A percentile compares a stretch with the other conserved stretches of the same genome.
Evolutionary conservation across 2,797 vertebrate genomes (phyloP).

Genomic region (Phoeniculus purpureus): DNA sequence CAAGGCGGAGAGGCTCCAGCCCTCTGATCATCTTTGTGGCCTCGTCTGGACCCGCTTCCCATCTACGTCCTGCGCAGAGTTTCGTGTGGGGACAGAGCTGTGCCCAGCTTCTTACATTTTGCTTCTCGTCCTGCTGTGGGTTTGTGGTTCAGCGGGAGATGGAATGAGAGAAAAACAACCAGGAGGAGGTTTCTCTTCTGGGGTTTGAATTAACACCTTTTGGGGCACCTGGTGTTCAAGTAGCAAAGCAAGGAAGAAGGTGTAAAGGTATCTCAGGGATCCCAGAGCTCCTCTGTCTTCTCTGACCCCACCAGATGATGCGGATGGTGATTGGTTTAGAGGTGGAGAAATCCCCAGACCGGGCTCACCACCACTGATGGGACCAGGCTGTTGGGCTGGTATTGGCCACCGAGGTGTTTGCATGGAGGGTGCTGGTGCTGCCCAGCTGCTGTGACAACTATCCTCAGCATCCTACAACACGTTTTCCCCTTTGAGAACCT

Average conservation of each 20-base stretch:
- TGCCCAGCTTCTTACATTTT: conserved; percentile 11
- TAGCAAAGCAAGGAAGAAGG: background rate
- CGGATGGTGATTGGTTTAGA: background rate
- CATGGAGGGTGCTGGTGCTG: background rate
- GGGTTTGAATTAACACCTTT: background rate
- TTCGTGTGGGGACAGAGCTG: background rate
- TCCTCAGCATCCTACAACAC: background rate
- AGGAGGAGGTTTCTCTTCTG: background rate
- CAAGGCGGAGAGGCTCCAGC: no score
- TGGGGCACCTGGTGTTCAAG: background rate
- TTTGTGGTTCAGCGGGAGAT: conserved; percentile 30
- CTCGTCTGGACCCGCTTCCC: no score
- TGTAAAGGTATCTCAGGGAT: background rate
- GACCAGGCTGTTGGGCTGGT: background rate
- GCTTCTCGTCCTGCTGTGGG: conserved; percentile 40
- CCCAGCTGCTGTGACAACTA: background rate
- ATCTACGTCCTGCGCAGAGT: background rate
- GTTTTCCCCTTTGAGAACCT: background rate
- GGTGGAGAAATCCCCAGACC: fast-evolving
- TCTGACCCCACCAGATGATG: background rate
- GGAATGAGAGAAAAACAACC: background rate
- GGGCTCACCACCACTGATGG: fast-evolving
- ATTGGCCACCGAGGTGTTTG: fast-evolving
- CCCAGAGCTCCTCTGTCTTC: background rate
- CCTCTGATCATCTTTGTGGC: no score